Conservation (phyloP, 2,797 vertebrate species). For the Iguana delicatissima region DNA sequence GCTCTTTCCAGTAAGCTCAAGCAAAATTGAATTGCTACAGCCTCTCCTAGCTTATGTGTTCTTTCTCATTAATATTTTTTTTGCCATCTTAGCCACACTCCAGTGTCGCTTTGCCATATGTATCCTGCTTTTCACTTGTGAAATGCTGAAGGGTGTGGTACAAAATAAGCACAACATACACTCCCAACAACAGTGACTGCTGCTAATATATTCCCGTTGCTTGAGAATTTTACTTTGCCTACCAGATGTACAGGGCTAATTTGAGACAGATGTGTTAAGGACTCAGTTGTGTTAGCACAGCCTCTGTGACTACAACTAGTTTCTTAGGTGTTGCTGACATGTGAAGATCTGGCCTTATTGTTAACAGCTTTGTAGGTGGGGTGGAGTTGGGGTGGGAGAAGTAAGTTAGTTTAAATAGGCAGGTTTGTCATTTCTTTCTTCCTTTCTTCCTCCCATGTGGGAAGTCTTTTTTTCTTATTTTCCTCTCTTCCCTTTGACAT, state of each 20-base stretch:
- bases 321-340: slow-evolving; percentile 64
- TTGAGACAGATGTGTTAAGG: slow-evolving; percentile 49
- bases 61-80: too few species aligned
- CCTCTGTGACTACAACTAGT: slow-evolving; percentile 25
- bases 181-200: not conserved
- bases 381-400: slow-evolving; percentile 47
- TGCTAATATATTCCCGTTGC: not conserved
- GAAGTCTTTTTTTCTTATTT: slow-evolving; percentile 70
- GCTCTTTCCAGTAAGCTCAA: too few species aligned
- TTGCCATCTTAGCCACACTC: too few species aligned
- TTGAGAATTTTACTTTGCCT: not conserved
- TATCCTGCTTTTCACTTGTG: too few species aligned
- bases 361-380: not conserved
- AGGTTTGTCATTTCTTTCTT: slow-evolving; percentile 40
- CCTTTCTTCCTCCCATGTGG: not conserved
- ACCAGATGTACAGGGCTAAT: slow-evolving; percentile 40
- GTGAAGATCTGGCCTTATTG: slow-evolving; percentile 34
- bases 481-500: slow-evolving; percentile 58
- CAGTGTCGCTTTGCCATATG: too few species aligned
- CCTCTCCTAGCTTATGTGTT: too few species aligned
- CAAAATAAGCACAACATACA: not conserved
- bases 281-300: slow-evolving; percentile 20
- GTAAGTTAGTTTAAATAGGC: slow-evolving; percentile 59
- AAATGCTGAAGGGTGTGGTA: too few species aligned
- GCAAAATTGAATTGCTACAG: too few species aligned